Base-by-base conservation (phyloP, 2,113 vertebrate genomes). In the Mus pahari region DNA sequence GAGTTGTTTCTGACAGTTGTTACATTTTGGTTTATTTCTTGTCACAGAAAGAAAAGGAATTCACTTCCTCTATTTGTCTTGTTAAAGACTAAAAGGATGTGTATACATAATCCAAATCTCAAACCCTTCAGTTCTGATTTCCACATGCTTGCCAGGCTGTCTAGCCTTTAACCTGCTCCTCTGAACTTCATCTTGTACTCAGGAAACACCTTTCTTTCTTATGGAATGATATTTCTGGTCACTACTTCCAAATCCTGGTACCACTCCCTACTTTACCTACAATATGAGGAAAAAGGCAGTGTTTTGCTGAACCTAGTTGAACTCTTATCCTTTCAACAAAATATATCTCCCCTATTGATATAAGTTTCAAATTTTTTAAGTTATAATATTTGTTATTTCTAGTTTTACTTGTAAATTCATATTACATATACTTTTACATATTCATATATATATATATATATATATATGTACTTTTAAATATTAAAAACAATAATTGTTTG, bases 211-310 rank as follows among this genome's bases (percentile, higher is more conserved):
- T 74, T 89, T 62, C n/a, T n/a, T 86, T 55, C 58, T 92, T 60
- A 12, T 13, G 45, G 11, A 74, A 45, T 36, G 77, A 20, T 19
- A 12, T 58, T 53, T 73, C 66, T 58, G 1, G 24, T 53, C 62
- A 55, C 70, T 17, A 58, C 24, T 28, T 39, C 86, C 5, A 73
- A 58, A 45, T 16, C 60, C 0, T 8, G 48, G 55, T 33, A 42
- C 16, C 31, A 11, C 17, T 33, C 1, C 6, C 17, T 6, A 62
- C 1, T 24, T 7, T 33, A 36, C n/a, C 11, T 22, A 1, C n/a
- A 71, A 11, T 22, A 28, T 81, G 31, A n/a, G 20, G 26, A 96
- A 70, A 91, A 91, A 74, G 12, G 8, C 5, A 39, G 13, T 36
- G 8, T 16, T 91, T 50, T 33, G 3, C 62, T 48, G 58, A 83